Conservation (phyloP, 2,113 vertebrate genomes). For the Ailuropoda melanoleuca region DNA sequence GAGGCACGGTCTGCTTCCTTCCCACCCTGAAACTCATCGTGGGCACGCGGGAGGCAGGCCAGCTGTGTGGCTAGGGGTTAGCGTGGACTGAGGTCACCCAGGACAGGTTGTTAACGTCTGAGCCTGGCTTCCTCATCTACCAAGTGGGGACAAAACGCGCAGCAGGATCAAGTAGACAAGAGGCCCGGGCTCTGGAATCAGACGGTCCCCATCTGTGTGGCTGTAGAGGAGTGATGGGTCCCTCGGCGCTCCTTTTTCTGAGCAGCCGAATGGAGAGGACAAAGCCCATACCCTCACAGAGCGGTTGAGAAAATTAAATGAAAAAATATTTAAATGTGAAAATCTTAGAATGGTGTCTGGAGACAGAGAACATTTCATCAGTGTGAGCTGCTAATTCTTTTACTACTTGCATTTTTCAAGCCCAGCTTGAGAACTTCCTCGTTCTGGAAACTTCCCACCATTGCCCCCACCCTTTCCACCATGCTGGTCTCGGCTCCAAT, state of each 20-base stretch:
- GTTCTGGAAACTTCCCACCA: neutral
- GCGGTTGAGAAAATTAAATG: neutral
- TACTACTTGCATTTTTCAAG: neutral
- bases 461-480: too few species aligned
- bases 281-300: neutral
- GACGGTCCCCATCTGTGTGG: fast-evolving
- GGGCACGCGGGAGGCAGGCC: neutral
- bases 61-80: neutral
- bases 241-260: neutral
- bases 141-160: fast-evolving
- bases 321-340: neutral
- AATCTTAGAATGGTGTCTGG: neutral
- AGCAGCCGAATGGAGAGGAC: fast-evolving
- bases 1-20: neutral
- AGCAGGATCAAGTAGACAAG: fast-evolving
- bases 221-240: fast-evolving
- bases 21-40: fast-evolving
- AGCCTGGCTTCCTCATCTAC: neutral
- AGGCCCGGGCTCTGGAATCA: neutral
- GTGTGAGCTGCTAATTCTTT: neutral
- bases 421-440: neutral
- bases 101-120: fast-evolving
- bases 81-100: neutral
- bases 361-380: neutral
- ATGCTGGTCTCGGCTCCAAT: neutral